phyloP scores from a whole-genome alignment of 2,797 vertebrate species.

The Anabacerthia variegaticeps region DNA sequence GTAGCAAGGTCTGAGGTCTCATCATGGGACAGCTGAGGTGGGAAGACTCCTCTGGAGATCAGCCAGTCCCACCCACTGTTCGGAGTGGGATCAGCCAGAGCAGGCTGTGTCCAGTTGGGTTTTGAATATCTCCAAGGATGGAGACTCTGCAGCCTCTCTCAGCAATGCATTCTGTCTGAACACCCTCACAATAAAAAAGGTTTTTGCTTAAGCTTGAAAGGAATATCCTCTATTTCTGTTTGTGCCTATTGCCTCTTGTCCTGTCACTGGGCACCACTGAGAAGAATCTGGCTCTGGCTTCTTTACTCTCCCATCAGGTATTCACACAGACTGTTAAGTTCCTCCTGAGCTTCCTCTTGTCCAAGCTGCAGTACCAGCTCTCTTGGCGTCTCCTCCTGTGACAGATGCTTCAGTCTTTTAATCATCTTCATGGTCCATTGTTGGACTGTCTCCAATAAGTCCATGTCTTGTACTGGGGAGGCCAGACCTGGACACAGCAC shows the following conservation, averaged over 20 bases:
- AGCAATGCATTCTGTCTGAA: not conserved
- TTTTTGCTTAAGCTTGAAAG: not conserved
- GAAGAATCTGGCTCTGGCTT: not conserved
- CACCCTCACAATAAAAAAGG: not conserved
- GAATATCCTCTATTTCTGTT: not conserved
- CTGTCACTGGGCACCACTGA: not conserved
- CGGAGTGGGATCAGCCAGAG: not conserved
- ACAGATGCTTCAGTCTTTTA: not conserved
- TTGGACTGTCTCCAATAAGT: not conserved
- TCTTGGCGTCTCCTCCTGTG: not conserved
- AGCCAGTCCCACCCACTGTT: not conserved
- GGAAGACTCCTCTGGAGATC: not conserved
- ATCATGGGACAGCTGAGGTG: conserved; percentile 29
- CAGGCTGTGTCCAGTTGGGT: not conserved
- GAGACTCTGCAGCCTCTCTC: not conserved
- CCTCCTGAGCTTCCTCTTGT: not conserved
- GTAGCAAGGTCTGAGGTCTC: conserved; percentile 55
- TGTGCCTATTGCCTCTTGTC: not conserved
- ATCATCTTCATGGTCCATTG: not conserved
- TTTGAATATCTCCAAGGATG: not conserved
- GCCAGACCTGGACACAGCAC: not conserved
- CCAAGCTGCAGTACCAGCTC: not conserved
- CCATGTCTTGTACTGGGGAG: not conserved
- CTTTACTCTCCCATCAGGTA: not conserved
- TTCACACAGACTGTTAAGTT: not conserved